These are phyloP conservation scores for Odocoileus virginianus DNA, from an alignment of 2,113 vertebrate species.

Conservation along the genomic window DNA sequence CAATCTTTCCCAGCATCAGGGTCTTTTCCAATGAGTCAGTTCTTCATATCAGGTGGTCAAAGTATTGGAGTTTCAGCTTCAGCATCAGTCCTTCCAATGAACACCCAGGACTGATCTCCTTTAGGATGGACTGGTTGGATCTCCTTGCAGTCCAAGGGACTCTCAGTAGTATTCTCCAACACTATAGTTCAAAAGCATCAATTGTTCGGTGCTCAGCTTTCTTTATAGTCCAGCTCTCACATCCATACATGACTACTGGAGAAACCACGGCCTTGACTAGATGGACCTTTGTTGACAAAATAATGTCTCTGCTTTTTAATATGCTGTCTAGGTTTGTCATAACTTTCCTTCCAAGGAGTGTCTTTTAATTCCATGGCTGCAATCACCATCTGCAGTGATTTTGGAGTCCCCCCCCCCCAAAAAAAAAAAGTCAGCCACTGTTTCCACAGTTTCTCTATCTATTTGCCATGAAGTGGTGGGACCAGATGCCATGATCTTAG, in stretches of 20 bases:
- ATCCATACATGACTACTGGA: background rate
- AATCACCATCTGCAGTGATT: background rate
- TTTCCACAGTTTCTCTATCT: background rate
- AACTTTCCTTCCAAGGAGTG: background rate
- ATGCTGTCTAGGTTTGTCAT: no score
- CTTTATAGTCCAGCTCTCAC: background rate
- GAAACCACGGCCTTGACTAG: background rate
- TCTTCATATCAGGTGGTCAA: background rate
- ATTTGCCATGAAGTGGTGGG: background rate
- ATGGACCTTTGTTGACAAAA: background rate
- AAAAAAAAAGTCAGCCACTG: background rate
- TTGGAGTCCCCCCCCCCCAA: rapidly evolving
- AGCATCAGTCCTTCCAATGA: background rate
- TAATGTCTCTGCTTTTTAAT: background rate
- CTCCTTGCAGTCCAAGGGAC: background rate
- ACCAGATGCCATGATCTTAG: background rate
- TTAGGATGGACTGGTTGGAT: background rate
- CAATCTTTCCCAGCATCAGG: background rate
- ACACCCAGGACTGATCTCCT: background rate
- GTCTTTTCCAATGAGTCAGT: background rate
- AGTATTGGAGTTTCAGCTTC: background rate
- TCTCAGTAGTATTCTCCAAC: background rate
- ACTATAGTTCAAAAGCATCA: background rate
- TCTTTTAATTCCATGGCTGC: background rate
- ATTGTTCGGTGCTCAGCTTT: background rate